phyloP scores from a whole-genome alignment of 2,113 vertebrate species.

The Gnathonemus echidnorhynchus region DNA sequence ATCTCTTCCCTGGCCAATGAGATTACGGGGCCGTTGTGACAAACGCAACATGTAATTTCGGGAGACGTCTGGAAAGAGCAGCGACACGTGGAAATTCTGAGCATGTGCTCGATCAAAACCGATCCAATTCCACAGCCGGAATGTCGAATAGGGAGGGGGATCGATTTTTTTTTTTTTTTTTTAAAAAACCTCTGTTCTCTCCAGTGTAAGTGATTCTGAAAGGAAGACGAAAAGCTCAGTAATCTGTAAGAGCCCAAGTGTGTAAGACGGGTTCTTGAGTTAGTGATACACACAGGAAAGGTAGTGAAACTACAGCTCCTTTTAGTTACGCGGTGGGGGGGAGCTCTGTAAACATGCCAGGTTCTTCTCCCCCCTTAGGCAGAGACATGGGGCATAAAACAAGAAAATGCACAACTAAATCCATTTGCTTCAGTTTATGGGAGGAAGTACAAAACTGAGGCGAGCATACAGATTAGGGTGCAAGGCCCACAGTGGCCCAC shows the following conservation, averaged over 20 bases:
- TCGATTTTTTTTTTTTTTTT: conserved; percentile 36
- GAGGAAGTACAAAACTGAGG: conserved; percentile 19
- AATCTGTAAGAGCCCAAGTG: conserved; percentile 5
- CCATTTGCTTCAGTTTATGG: conserved; percentile 37
- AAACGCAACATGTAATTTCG: conserved; percentile 50
- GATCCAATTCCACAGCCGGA: conserved; percentile 34
- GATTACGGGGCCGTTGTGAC: conserved; percentile 42
- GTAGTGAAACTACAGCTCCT: conserved; percentile 35
- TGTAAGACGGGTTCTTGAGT: not conserved
- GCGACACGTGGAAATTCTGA: conserved; percentile 38
- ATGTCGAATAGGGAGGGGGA: conserved; percentile 38
- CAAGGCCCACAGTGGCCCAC: not conserved
- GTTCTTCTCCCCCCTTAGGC: conserved; percentile 33
- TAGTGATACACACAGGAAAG: conserved; percentile 37
- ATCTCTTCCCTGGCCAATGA: conserved; percentile 21
- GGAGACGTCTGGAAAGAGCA: conserved; percentile 45
- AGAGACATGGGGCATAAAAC: conserved; percentile 30
- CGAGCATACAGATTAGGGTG: conserved; percentile 9
- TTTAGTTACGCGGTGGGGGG: conserved; percentile 21
- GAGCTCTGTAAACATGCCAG: conserved; percentile 30
- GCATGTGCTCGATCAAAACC: conserved; percentile 36
- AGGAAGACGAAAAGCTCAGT: conserved; percentile 27
- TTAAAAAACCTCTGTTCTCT: conserved; percentile 19
- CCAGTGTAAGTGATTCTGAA: conserved; percentile 25
- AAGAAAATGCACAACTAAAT: conserved; percentile 42